These are phyloP conservation scores for Pelobates fuscus DNA, from an alignment of 2,113 vertebrate genomes.

Conservation along the genomic window DNA sequence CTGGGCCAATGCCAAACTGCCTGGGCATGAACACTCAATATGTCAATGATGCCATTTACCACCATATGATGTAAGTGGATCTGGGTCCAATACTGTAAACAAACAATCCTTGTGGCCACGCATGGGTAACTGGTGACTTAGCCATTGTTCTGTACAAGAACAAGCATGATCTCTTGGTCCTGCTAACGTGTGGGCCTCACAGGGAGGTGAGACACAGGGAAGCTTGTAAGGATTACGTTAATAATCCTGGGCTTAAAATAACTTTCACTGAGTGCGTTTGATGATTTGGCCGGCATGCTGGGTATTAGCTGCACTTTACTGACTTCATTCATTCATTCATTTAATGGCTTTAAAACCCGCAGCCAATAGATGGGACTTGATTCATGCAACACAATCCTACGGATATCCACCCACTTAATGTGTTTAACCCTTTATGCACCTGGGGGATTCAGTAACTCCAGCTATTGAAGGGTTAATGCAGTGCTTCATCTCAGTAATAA, in stretches of 20 bases:
- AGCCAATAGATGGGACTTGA: background rate
- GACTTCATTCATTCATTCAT: background rate
- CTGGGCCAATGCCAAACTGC: background rate
- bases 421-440: too few species aligned
- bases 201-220: conserved; percentile 44
- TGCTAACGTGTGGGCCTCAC: conserved; percentile 55
- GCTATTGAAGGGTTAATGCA: too few species aligned
- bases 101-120: conserved; percentile 3
- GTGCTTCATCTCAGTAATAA: too few species aligned
- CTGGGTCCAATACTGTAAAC: conserved; percentile 15
- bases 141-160: background rate
- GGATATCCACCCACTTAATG: too few species aligned
- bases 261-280: background rate
- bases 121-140: background rate
- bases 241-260: conserved; percentile 20
- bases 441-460: too few species aligned
- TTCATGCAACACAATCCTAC: background rate
- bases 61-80: conserved; percentile 15
- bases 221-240: conserved; percentile 3
- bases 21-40: rapidly evolving
- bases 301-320: background rate
- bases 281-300: background rate
- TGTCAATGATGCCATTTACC: background rate
- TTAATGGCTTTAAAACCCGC: background rate
- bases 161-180: conserved; percentile 9